Percentiles rank a stretch among this genome's conserved stretches.
Conservation (phyloP, 2,888 invertebrate species). For the Troides aeacus region DNA sequence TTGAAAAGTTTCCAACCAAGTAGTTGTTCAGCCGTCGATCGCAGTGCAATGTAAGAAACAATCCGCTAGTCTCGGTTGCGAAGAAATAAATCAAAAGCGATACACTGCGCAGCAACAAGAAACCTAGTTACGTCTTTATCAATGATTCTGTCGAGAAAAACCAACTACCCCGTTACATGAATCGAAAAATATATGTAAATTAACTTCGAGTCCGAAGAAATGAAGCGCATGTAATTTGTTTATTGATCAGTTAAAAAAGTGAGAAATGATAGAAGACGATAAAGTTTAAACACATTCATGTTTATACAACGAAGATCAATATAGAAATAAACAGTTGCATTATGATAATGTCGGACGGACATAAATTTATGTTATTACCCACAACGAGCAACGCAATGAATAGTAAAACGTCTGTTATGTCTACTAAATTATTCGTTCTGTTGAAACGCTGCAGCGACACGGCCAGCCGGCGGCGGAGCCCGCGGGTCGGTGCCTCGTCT, state of each 20-base stretch:
- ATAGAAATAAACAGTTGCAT: too few species aligned
- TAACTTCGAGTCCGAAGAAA: too few species aligned
- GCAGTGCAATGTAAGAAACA: too few species aligned
- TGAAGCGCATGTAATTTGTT: too few species aligned
- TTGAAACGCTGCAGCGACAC: background rate
- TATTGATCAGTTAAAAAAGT: too few species aligned
- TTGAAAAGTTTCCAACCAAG: background rate
- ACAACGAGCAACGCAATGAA: background rate
- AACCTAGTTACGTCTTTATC: constrained; percentile 29
- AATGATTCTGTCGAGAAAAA: constrained; percentile 8
- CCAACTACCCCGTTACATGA: background rate
- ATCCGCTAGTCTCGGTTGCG: too few species aligned
- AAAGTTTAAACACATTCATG: background rate
- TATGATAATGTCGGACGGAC: background rate
- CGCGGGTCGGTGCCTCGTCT: constrained; percentile 2
- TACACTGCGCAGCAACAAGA: constrained; percentile 66
- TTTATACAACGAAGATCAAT: too few species aligned
- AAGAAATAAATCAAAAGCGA: constrained; percentile 63
- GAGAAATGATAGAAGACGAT: background rate
- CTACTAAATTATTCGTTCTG: background rate
- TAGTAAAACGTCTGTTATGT: background rate
- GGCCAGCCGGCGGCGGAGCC: background rate
- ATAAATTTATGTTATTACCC: background rate
- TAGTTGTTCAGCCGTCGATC: too few species aligned
- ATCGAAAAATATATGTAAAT: too few species aligned